These are phyloP conservation scores for Copidosoma floridanum DNA, from an alignment of 1,140 invertebrate genomes.

Conservation along the genomic window DNA sequence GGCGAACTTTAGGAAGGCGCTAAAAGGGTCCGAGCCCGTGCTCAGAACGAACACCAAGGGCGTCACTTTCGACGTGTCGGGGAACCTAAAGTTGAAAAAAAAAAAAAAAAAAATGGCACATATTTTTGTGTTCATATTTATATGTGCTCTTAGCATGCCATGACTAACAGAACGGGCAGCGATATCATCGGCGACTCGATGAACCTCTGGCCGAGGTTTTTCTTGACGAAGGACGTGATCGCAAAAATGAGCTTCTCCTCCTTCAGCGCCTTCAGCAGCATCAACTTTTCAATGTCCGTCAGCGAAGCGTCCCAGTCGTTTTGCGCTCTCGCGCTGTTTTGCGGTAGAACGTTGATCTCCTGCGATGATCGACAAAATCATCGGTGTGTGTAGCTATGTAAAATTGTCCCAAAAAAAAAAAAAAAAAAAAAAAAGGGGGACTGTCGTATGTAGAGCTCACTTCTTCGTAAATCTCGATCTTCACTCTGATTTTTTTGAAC, in stretches of 20 bases:
- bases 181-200: conserved; percentile 71
- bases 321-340: conserved; percentile 47
- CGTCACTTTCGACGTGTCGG: conserved; percentile 69
- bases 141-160: no score
- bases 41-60: conserved; percentile 89
- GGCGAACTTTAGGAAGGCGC: conserved; percentile 75
- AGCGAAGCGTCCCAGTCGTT: conserved; percentile 65
- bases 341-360: conserved; percentile 58
- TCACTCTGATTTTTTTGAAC: conserved; percentile 59
- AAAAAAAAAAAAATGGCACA: conserved; percentile 24
- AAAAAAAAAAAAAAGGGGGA: not conserved
- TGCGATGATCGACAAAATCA: conserved; percentile 42
- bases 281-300: conserved; percentile 75
- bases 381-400: no score
- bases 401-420: no score
- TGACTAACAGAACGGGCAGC: conserved; percentile 67
- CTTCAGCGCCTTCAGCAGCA: conserved; percentile 75
- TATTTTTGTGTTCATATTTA: not conserved
- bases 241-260: conserved; percentile 82
- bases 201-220: conserved; percentile 74
- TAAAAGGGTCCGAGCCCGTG: conserved; percentile 87
- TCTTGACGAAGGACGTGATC: conserved; percentile 74
- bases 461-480: conserved; percentile 62
- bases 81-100: conserved; percentile 59
- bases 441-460: conserved; percentile 42